These are phyloP conservation scores for Fissipunctia ypsillon DNA, from an alignment of 2,888 invertebrate genomes.

Conservation along the genomic window DNA sequence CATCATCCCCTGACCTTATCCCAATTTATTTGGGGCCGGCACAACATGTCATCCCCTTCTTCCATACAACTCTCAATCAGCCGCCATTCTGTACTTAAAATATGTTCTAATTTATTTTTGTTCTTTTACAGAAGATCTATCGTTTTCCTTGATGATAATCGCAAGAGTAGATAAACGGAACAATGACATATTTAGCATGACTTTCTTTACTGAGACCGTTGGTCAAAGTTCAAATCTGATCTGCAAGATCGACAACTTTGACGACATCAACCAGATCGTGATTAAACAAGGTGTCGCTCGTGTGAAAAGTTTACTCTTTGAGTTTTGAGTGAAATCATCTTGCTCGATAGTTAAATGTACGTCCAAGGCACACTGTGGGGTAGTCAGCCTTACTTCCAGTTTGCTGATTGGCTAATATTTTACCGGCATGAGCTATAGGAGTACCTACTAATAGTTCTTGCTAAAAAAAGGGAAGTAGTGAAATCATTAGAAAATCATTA, in stretches of 20 bases:
- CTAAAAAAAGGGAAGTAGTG: neutral
- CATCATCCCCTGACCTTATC: neutral
- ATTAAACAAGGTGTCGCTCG: slow-evolving; percentile 63
- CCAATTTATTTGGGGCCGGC: neutral
- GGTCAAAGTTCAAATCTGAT: slow-evolving; percentile 38
- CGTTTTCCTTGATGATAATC: slow-evolving; percentile 53
- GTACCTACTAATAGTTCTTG: slow-evolving; percentile 1
- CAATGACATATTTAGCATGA: slow-evolving; percentile 45
- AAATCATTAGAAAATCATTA: slow-evolving; percentile 50
- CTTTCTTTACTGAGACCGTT: slow-evolving; percentile 34
- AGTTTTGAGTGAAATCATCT: slow-evolving; percentile 29
- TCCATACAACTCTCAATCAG: neutral
- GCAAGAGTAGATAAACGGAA: slow-evolving; percentile 18
- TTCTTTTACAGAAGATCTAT: slow-evolving; percentile 38
- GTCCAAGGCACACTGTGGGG: neutral
- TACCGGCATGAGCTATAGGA: neutral
- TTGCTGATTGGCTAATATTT: neutral
- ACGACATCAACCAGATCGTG: slow-evolving; percentile 57
- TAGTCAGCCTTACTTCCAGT: neutral
- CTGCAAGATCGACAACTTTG: slow-evolving; percentile 51
- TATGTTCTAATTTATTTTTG: slow-evolving; percentile 15
- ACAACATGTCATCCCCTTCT: neutral
- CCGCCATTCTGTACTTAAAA: neutral
- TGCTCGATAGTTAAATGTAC: neutral
- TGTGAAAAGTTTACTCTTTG: slow-evolving; percentile 59